Percentiles rank a stretch among this genome's conserved stretches.
Evolutionary conservation across 1,140 invertebrate genomes (phyloP).

Genomic region (Rhysida immarginata): DNA sequence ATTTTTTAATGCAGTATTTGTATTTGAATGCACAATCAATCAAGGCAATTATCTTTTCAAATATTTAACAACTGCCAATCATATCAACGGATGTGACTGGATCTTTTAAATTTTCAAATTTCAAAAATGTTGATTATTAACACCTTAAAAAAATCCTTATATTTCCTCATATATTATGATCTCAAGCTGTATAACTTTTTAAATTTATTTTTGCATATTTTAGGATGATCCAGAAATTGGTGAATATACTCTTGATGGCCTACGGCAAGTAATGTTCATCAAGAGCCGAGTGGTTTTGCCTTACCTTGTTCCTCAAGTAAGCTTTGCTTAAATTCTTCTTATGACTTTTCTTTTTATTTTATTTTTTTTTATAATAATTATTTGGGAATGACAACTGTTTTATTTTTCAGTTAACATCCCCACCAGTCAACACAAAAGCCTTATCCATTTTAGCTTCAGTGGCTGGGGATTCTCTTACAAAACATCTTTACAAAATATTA

Average conservation of each 20-base stretch:
- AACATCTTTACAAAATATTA: conserved; percentile 77
- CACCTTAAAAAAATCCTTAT: too few relatives aligned
- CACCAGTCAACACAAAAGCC: conserved; percentile 78
- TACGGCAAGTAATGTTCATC: conserved; percentile 91
- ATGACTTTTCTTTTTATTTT: too few relatives aligned
- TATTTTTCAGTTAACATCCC: conserved; percentile 51
- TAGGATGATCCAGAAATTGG: conserved; percentile 55
- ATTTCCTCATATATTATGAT: too few relatives aligned
- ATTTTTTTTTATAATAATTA: background rate
- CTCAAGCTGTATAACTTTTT: too few relatives aligned
- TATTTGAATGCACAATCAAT: too few relatives aligned
- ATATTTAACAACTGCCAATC: too few relatives aligned
- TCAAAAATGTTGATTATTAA: too few relatives aligned
- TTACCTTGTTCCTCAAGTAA: conserved; percentile 72
- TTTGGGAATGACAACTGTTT: background rate
- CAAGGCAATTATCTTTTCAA: too few relatives aligned
- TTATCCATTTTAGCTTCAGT: conserved; percentile 81
- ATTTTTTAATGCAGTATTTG: too few relatives aligned
- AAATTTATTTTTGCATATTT: too few relatives aligned
- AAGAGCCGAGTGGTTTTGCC: conserved; percentile 89
- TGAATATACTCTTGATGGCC: conserved; percentile 78
- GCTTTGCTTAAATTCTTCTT: background rate
- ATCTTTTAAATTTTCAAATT: too few relatives aligned
- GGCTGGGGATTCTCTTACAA: conserved; percentile 80
- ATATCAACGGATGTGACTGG: too few relatives aligned